These are phyloP conservation scores for Cyclophora punctaria DNA, from an alignment of 2,888 invertebrate species.

Conservation along the genomic window DNA sequence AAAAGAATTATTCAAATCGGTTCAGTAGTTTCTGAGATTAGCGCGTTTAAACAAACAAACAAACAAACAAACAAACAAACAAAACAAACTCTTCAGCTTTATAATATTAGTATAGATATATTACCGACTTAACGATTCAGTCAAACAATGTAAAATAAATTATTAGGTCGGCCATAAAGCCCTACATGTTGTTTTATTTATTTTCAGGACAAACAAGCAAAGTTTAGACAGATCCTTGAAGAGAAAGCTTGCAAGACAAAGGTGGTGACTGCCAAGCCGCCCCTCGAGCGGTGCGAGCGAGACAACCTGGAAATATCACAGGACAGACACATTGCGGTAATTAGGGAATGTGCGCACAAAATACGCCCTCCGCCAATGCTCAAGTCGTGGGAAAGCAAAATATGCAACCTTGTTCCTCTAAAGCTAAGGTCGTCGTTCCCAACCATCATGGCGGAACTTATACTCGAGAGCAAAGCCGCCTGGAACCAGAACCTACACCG, in stretches of 20 bases:
- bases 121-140: too few species aligned
- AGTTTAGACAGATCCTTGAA: conserved; percentile 54
- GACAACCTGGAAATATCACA: conserved; percentile 68
- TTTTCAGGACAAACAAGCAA: conserved; percentile 60
- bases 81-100: too few species aligned
- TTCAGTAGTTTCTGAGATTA: too few species aligned
- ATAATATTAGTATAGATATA: too few species aligned
- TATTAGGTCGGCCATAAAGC: too few species aligned
- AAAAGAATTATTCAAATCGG: too few species aligned
- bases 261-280: conserved; percentile 46
- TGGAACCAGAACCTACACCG: conserved; percentile 77
- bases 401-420: conserved; percentile 72
- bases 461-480: conserved; percentile 73
- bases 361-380: conserved; percentile 78
- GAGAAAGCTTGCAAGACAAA: conserved; percentile 55
- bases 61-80: too few species aligned
- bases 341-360: conserved; percentile 74
- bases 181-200: neutral
- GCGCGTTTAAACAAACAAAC: too few species aligned
- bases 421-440: conserved; percentile 74
- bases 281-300: conserved; percentile 44
- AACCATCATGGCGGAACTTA: conserved; percentile 64
- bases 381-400: conserved; percentile 76
- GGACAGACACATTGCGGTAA: conserved; percentile 66
- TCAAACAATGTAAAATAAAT: too few species aligned